Conservation (phyloP, 2,888 invertebrate genomes). For the Carcina quercana region DNA sequence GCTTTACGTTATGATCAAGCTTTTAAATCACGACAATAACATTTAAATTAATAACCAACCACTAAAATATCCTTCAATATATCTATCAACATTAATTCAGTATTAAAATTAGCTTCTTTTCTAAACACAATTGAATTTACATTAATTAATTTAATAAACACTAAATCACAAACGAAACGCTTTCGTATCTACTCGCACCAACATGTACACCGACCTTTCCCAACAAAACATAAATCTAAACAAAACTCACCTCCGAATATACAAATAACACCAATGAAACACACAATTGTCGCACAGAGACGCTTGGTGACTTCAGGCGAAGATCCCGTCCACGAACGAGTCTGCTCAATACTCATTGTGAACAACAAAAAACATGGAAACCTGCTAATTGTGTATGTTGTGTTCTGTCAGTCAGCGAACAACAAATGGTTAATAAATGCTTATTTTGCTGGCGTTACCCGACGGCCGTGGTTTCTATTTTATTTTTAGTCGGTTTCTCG, state of each 20-base stretch:
- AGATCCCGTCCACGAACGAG: conserved; percentile 36
- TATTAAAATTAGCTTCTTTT: too few species aligned
- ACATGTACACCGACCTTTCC: neutral
- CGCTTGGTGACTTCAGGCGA: conserved; percentile 49
- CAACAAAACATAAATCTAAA: neutral
- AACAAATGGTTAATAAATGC: conserved; percentile 24
- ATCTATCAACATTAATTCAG: too few species aligned
- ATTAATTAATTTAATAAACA: too few species aligned
- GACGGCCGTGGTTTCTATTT: conserved; percentile 42
- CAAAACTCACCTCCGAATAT: conserved; percentile 46
- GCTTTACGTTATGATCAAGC: too few species aligned
- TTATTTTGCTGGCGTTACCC: conserved; percentile 17
- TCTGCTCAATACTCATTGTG: conserved; percentile 36
- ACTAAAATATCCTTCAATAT: too few species aligned
- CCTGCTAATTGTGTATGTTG: neutral
- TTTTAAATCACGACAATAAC: too few species aligned
- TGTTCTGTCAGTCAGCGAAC: conserved; percentile 4
- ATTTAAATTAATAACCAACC: too few species aligned
- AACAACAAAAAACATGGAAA: conserved; percentile 1
- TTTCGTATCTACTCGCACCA: too few species aligned
- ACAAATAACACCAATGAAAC: conserved; percentile 49
- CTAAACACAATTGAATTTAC: too few species aligned
- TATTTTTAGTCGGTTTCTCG: conserved; percentile 48
- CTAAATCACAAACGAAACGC: too few species aligned
- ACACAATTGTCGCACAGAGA: conserved; percentile 43